Evolutionary conservation across 2,113 vertebrate genomes (phyloP).

Genomic region (Pseudopipra pipra): DNA sequence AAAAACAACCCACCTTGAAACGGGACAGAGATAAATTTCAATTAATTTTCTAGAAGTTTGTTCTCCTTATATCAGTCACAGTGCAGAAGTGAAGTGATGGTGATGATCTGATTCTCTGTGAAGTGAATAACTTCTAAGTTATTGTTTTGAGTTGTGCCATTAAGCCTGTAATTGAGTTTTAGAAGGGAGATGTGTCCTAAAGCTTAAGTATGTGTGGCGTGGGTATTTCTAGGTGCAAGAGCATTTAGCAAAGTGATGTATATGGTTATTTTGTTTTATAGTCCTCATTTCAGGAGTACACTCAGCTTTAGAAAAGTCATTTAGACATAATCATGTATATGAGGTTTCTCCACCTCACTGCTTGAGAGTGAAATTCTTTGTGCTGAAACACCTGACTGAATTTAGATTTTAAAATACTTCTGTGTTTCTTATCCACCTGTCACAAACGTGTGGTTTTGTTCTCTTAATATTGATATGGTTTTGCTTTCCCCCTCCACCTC

Average conservation of each 20-base stretch:
- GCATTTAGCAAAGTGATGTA: not conserved
- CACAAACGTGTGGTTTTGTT: not conserved
- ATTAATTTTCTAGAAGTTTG: not conserved
- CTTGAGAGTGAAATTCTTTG: not conserved
- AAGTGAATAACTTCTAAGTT: not conserved
- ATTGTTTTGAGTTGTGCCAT: not conserved
- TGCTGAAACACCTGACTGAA: not conserved
- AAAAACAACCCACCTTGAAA: not conserved
- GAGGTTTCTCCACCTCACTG: not conserved
- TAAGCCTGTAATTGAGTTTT: not conserved
- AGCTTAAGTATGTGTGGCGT: not conserved
- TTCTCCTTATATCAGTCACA: not conserved
- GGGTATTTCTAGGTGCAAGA: not conserved
- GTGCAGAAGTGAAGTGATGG: not conserved
- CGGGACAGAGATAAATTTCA: not conserved
- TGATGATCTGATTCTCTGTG: not conserved
- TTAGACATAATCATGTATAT: not conserved
- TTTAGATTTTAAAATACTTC: not conserved
- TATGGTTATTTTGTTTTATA: not conserved
- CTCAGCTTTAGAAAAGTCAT: not conserved
- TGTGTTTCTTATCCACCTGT: not conserved
- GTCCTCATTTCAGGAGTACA: not conserved
- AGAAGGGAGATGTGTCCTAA: not conserved
- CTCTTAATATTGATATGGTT: not conserved
- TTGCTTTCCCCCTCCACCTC: not conserved